Conservation (phyloP, 2,888 invertebrate genomes). For the Lepidonotus clava region DNA sequence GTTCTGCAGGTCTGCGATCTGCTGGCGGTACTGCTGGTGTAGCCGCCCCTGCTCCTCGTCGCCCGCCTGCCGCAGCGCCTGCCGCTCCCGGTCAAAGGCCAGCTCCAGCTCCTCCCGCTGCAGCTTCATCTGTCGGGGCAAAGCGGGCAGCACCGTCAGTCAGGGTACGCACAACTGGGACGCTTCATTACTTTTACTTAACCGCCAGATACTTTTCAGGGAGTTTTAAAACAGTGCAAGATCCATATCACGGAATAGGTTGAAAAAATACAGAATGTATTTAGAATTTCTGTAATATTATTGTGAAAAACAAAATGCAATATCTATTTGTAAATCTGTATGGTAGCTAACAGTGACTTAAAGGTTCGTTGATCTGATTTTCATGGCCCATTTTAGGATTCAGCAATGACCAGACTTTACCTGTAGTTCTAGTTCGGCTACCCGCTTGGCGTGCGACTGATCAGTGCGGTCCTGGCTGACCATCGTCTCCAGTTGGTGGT, state of each 20-base stretch:
- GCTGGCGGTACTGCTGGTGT: constrained; percentile 44
- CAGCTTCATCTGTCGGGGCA: constrained; percentile 61
- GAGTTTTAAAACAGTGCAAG: too few relatives aligned
- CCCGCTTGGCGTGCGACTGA: constrained; percentile 30
- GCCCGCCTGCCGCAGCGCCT: constrained; percentile 59
- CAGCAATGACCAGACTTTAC: too few relatives aligned
- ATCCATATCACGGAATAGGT: too few relatives aligned
- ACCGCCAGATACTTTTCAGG: too few relatives aligned
- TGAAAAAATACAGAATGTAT: too few relatives aligned
- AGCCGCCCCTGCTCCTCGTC: constrained; percentile 43
- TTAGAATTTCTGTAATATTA: too few relatives aligned
- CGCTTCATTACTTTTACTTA: too few relatives aligned
- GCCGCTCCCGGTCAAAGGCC: constrained; percentile 61
- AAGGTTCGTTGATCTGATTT: too few relatives aligned
- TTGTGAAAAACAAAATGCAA: too few relatives aligned
- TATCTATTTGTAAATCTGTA: too few relatives aligned
- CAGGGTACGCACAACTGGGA: constrained; percentile 56
- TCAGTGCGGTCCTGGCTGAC: neutral
- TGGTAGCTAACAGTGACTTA: too few relatives aligned
- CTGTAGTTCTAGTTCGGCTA: constrained; percentile 53
- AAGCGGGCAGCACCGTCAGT: constrained; percentile 30
- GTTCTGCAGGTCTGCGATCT: constrained; percentile 53
- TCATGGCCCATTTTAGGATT: too few relatives aligned
- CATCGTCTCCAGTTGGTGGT: neutral
- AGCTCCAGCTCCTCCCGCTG: constrained; percentile 64